phyloP scores from a whole-genome alignment of 1,140 invertebrate species.

The Branchinecta lynchi region DNA sequence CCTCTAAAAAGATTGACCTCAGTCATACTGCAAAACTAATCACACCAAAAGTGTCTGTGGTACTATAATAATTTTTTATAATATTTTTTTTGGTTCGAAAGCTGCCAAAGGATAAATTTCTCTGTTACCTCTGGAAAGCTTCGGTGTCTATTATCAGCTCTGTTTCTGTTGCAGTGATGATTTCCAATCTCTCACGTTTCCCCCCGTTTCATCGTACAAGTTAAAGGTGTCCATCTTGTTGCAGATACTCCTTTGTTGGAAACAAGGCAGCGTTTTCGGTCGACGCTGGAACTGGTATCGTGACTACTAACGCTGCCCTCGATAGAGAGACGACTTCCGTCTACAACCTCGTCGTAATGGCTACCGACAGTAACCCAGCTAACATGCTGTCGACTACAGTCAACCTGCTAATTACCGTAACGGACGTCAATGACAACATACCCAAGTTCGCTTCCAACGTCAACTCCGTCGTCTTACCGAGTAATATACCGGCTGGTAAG shows the following conservation, averaged over 20 bases:
- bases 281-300: constrained; percentile 52
- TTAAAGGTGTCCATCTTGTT: no score
- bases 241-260: constrained; percentile 56
- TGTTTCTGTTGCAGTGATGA: no score
- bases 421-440: constrained; percentile 73
- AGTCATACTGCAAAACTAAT: no score
- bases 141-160: no score
- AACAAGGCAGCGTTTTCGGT: constrained; percentile 48
- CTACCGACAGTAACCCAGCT: constrained; percentile 68
- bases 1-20: no score
- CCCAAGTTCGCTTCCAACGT: constrained; percentile 53
- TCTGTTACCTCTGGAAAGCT: no score
- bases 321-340: constrained; percentile 59
- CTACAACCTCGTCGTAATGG: constrained; percentile 66
- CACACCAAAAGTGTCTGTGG: no score
- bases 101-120: no score
- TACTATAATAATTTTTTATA: no score
- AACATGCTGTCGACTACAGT: constrained; percentile 57
- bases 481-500: constrained; percentile 48
- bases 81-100: no score
- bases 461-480: constrained; percentile 61
- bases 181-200: no score
- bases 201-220: no score
- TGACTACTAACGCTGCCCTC: constrained; percentile 49
- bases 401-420: constrained; percentile 58